Percentiles rank a stretch among this genome's conserved stretches.
phyloP scores from a whole-genome alignment of 2,797 vertebrate species.

The Notoglanidium macrostoma region DNA sequence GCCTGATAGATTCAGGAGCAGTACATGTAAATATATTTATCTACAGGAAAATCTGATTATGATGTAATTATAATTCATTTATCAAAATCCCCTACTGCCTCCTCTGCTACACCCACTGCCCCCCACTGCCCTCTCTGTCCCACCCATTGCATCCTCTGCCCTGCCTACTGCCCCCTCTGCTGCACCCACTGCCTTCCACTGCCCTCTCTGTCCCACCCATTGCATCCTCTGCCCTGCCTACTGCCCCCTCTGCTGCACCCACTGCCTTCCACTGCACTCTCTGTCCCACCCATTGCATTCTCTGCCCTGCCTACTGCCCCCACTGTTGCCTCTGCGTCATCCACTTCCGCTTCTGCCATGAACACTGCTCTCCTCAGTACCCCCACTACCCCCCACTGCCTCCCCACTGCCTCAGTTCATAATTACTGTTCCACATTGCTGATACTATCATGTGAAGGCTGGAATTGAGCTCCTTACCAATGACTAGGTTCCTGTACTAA shows the following conservation, averaged over 20 bases:
- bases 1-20: too few relatives aligned
- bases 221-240: neutral
- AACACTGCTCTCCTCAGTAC: neutral
- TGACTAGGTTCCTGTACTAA: constrained; percentile 36
- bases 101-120: neutral
- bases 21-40: neutral
- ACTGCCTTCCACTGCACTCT: neutral
- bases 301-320: neutral
- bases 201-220: neutral
- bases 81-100: too few relatives aligned
- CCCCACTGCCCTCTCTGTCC: neutral
- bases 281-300: neutral
- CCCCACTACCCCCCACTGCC: neutral
- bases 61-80: neutral
- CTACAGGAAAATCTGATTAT: neutral
- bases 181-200: too few relatives aligned
- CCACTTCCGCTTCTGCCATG: too few relatives aligned
- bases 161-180: neutral
- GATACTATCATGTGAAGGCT: neutral
- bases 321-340: neutral
- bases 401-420: neutral
- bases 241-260: neutral
- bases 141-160: neutral
- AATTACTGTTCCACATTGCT: constrained; percentile 17
- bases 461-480: constrained; percentile 25